Percentiles rank a stretch among this genome's conserved stretches.
These are phyloP conservation scores for Molossus alvarezi DNA, from an alignment of 2,797 vertebrate species.

Conservation along the genomic window DNA sequence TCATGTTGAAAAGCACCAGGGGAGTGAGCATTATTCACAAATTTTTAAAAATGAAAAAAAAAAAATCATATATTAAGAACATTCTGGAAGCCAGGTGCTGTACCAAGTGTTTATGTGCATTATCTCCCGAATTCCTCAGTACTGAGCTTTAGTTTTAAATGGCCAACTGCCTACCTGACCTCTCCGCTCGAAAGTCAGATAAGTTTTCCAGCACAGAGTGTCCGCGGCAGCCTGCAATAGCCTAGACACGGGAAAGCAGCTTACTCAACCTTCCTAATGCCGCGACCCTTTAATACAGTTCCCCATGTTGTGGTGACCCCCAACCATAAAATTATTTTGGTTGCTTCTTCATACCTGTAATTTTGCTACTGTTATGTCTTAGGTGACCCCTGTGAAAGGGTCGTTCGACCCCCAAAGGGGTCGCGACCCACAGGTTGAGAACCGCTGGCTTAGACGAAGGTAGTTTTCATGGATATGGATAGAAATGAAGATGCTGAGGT, in stretches of 20 bases:
- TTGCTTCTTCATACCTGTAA: too few species aligned
- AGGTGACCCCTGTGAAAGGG: too few species aligned
- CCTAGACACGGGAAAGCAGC: background rate
- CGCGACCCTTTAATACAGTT: too few species aligned
- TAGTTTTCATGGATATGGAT: background rate
- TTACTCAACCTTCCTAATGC: too few species aligned
- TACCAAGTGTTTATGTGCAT: background rate
- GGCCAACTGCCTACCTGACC: background rate
- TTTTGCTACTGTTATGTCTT: too few species aligned
- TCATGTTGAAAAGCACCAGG: slow-evolving; percentile 44
- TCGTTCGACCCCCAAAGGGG: too few species aligned
- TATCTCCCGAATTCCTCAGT: background rate
- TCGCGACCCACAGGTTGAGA: too few species aligned
- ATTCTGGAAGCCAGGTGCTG: slow-evolving; percentile 19
- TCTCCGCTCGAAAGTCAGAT: background rate
- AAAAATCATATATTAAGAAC: background rate
- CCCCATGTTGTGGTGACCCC: too few species aligned
- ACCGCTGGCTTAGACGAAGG: background rate
- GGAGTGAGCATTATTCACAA: background rate
- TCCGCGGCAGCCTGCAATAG: background rate
- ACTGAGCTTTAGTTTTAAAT: slow-evolving; percentile 30
- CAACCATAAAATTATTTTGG: too few species aligned
- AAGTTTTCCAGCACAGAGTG: background rate
- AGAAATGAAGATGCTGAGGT: background rate
- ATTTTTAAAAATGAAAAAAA: background rate